Evolutionary conservation across 2,888 invertebrate genomes (phyloP).

Genomic region (Nomada fucata): DNA sequence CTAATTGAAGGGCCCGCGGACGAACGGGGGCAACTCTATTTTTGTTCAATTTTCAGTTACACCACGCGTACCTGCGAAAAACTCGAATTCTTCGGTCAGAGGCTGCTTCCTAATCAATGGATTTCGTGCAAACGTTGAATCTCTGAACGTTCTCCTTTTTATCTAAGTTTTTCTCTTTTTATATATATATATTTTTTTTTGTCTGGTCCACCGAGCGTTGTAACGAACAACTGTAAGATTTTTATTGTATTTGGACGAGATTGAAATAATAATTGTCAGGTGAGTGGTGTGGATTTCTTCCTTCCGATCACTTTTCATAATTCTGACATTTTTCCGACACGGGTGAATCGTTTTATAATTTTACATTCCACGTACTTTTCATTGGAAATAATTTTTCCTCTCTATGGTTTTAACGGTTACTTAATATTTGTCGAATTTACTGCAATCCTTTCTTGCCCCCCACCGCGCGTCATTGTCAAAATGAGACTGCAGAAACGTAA

Average conservation of each 20-base stretch:
- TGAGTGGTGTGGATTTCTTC: too few species aligned
- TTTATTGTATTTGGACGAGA: too few species aligned
- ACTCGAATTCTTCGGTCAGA: slow-evolving; percentile 25
- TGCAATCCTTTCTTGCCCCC: neutral
- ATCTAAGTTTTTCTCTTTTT: neutral
- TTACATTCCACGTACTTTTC: too few species aligned
- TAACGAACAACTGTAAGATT: neutral
- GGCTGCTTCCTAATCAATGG: slow-evolving; percentile 17
- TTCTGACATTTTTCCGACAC: too few species aligned
- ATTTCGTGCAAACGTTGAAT: slow-evolving; percentile 15
- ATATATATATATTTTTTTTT: neutral
- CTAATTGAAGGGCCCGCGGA: slow-evolving; percentile 37
- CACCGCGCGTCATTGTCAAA: neutral
- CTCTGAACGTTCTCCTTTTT: neutral
- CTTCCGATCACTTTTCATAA: too few species aligned
- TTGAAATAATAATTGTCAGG: too few species aligned
- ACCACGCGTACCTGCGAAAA: neutral
- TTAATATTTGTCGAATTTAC: neutral
- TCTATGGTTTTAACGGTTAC: too few species aligned
- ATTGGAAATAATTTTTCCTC: too few species aligned
- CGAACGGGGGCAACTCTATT: slow-evolving; percentile 25
- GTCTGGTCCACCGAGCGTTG: neutral
- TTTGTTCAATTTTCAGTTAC: slow-evolving; percentile 49
- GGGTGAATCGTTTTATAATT: too few species aligned
- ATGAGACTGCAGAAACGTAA: neutral